Percentiles rank a stretch among this genome's conserved stretches.
These are phyloP conservation scores for Acanthosoma haemorrhoidale DNA, from an alignment of 2,888 invertebrate species.

Conservation along the genomic window DNA sequence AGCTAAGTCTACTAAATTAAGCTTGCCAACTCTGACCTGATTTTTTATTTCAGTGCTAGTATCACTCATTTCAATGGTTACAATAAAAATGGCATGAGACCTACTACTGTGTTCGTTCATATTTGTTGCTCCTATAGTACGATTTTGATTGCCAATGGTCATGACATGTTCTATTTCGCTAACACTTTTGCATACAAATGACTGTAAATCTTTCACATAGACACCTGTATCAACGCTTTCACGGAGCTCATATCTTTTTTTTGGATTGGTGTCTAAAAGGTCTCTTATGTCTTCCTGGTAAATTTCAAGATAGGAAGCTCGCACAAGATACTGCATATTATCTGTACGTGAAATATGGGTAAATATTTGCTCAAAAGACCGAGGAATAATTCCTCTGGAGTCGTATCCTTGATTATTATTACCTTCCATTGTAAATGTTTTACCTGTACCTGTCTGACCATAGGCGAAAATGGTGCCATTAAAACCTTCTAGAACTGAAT, in stretches of 20 bases:
- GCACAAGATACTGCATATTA: conserved; percentile 91
- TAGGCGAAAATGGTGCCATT: conserved; percentile 99
- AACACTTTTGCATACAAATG: conserved; percentile 88
- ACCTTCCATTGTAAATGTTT: conserved; percentile 66
- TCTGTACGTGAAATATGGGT: conserved; percentile 84
- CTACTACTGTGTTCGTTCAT: conserved; percentile 98
- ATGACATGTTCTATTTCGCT: conserved; percentile 91
- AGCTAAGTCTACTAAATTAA: conserved; percentile 96
- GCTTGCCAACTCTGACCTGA: conserved; percentile 63
- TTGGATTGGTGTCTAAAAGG: conserved; percentile 64
- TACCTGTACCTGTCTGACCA: conserved; percentile 97
- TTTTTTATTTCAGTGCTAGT: conserved; percentile 55
- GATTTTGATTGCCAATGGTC: conserved; percentile 86
- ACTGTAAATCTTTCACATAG: conserved; percentile 91
- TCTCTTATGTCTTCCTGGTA: conserved; percentile 69
- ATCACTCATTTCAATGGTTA: conserved; percentile 91
- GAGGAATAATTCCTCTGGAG: conserved; percentile 83
- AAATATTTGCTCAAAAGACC: conserved; percentile 97
- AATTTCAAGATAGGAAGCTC: conserved; percentile 94
- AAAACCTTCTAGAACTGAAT: conserved; percentile 93
- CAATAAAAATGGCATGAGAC: conserved; percentile 97
- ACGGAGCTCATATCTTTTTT: conserved; percentile 64
- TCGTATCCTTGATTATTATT: conserved; percentile 48
- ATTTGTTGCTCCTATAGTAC: conserved; percentile 90
- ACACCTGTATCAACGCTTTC: conserved; percentile 80